These are phyloP conservation scores for Accipiter cooperii DNA, from an alignment of 2,113 vertebrate species.

Conservation along the genomic window DNA sequence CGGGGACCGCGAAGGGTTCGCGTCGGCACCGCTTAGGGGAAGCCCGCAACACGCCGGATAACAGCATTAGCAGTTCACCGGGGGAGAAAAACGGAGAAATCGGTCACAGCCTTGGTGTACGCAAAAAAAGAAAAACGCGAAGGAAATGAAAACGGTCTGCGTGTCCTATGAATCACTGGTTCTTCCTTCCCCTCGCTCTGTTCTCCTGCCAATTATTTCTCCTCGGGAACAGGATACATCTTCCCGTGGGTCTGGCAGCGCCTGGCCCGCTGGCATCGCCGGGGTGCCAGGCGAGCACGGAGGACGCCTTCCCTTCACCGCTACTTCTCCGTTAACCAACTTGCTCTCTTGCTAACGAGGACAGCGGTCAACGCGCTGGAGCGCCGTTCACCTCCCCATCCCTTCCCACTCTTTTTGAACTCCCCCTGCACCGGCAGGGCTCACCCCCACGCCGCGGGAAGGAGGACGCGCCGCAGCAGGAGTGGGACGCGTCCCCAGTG, in stretches of 20 bases:
- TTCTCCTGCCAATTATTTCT: neutral
- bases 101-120: neutral
- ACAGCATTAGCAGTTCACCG: fast-evolving
- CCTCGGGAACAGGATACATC: neutral
- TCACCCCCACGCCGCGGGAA: fast-evolving
- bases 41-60: fast-evolving
- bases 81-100: neutral
- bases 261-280: fast-evolving
- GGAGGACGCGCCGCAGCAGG: fast-evolving
- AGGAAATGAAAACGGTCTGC: neutral
- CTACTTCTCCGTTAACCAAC: neutral
- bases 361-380: fast-evolving
- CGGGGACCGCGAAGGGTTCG: fast-evolving
- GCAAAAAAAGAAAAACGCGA: fast-evolving
- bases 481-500: neutral
- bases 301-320: neutral
- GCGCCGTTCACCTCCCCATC: neutral
- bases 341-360: neutral
- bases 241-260: neutral
- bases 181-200: neutral
- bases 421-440: fast-evolving
- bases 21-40: fast-evolving
- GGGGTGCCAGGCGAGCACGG: neutral
- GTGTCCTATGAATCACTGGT: neutral
- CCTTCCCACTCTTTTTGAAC: neutral